These are phyloP conservation scores for Pocota personata DNA, from an alignment of 2,888 invertebrate genomes.

Conservation along the genomic window DNA sequence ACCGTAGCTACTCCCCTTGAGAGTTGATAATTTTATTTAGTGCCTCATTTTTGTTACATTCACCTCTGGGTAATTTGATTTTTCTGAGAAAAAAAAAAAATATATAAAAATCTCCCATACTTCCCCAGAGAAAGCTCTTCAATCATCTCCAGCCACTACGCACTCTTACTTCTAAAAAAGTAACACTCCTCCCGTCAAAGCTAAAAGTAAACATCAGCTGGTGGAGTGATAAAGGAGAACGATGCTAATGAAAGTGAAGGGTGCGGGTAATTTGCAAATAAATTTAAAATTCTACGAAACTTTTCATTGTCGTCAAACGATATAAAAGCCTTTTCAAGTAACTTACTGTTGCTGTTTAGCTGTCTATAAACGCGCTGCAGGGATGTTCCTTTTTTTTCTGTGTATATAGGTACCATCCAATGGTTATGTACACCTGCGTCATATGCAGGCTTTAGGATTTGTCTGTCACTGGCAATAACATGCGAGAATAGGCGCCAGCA, in stretches of 20 bases:
- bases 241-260: conserved; percentile 23
- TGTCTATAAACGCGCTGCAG: conserved; percentile 8
- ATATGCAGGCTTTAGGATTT: conserved; percentile 1
- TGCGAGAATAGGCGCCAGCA: neutral
- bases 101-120: neutral
- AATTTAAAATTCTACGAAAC: conserved; percentile 47
- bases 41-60: conserved; percentile 17
- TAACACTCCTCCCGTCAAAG: neutral
- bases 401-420: neutral
- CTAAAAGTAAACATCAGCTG: neutral
- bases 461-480: conserved; percentile 9
- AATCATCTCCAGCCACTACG: neutral
- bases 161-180: neutral
- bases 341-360: conserved; percentile 34
- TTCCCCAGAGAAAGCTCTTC: neutral
- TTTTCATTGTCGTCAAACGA: conserved; percentile 36
- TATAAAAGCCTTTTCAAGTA: conserved; percentile 40
- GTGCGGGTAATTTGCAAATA: conserved; percentile 55
- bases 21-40: conserved; percentile 22
- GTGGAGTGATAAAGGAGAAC: neutral
- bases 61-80: conserved; percentile 37
- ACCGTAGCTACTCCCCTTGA: neutral
- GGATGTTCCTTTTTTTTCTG: neutral
- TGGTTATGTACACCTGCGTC: conserved; percentile 17
- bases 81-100: too few species aligned